phyloP scores from a whole-genome alignment of 2,797 vertebrate genomes.

The Synaphobranchus kaupii region DNA sequence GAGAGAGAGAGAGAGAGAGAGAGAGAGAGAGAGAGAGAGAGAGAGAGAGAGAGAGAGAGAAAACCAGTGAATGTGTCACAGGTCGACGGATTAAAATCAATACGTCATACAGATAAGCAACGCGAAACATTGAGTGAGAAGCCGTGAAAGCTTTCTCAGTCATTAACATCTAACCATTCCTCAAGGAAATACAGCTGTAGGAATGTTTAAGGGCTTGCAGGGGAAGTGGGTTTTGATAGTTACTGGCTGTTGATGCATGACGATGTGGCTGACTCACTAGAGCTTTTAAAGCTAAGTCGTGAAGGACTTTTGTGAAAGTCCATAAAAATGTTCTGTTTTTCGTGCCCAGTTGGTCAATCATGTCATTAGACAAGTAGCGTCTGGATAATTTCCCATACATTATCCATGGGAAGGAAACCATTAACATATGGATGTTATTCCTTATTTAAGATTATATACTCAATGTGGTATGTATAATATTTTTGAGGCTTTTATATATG shows the following conservation, averaged over 20 bases:
- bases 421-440: slow-evolving; percentile 27
- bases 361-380: slow-evolving; percentile 22
- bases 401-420: background rate
- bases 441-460: background rate
- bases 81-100: background rate
- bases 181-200: background rate
- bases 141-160: background rate
- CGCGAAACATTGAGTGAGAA: background rate
- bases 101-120: background rate
- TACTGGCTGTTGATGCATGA: background rate
- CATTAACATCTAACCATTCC: background rate
- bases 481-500: background rate
- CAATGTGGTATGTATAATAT: background rate
- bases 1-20: slow-evolving; percentile 3
- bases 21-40: background rate
- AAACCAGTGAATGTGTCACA: background rate
- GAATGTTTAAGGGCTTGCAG: background rate
- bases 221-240: background rate
- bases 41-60: background rate
- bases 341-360: background rate
- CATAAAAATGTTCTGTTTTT: slow-evolving; percentile 19
- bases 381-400: background rate
- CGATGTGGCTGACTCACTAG: background rate
- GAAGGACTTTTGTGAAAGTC: background rate
- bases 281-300: background rate